Evolutionary conservation across 1,140 invertebrate species (phyloP).

Genomic region (Halesus radiatus): DNA sequence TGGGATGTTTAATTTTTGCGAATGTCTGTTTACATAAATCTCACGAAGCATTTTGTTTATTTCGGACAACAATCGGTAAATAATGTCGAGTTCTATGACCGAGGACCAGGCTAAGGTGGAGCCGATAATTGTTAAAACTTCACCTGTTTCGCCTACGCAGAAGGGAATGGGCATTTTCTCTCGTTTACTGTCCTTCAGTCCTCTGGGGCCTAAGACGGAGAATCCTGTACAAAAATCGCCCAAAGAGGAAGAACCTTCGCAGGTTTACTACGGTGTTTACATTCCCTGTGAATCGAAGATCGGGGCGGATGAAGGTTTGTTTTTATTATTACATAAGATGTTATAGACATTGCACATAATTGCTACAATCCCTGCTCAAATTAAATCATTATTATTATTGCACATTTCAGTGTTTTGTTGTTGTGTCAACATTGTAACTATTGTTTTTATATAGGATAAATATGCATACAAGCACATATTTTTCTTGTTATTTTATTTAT

Average conservation of each 20-base stretch:
- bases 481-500: too few relatives aligned
- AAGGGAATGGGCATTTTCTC: conserved; percentile 49
- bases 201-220: conserved; percentile 47
- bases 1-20: conserved; percentile 25
- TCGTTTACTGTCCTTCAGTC: conserved; percentile 49
- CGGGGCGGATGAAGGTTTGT: conserved; percentile 67
- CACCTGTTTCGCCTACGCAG: conserved; percentile 20
- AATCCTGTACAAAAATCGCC: conserved; percentile 25
- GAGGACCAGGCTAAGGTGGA: conserved; percentile 26
- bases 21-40: conserved; percentile 34
- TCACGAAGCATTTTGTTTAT: conserved; percentile 44
- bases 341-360: too few relatives aligned
- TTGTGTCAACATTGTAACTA: too few relatives aligned
- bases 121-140: neutral
- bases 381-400: too few relatives aligned
- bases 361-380: too few relatives aligned
- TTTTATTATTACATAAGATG: conserved; percentile 42
- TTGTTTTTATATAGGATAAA: too few relatives aligned
- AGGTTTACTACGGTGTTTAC: conserved; percentile 67
- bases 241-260: conserved; percentile 60
- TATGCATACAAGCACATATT: too few relatives aligned
- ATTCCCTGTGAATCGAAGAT: conserved; percentile 69
- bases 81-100: conserved; percentile 26
- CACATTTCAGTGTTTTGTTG: too few relatives aligned
- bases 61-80: conserved; percentile 16